Conservation (phyloP, 2,113 vertebrate genomes). For the Anarhynchus alexandrinus region DNA sequence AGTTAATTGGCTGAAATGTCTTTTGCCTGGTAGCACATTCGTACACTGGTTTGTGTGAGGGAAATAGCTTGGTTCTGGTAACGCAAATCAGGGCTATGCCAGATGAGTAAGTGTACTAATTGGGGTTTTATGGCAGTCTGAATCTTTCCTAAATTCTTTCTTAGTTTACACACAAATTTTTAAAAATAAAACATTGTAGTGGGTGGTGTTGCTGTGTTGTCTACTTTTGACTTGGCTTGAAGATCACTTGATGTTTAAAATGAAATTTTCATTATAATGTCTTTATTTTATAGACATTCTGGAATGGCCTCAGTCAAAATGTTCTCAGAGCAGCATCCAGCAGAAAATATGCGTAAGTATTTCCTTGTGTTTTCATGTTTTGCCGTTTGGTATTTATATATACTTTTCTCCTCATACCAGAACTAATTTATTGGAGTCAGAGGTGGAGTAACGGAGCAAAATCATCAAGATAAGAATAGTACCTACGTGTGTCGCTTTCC, state of each 20-base stretch:
- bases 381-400: background rate
- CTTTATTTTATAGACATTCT: slow-evolving; percentile 76
- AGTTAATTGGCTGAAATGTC: background rate
- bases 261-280: fast-evolving
- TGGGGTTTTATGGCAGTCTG: no score
- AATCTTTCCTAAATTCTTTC: fast-evolving
- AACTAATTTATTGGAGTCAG: background rate
- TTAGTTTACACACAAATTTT: background rate
- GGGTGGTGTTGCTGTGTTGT: no score
- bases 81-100: fast-evolving
- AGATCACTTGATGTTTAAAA: background rate
- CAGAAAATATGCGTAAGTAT: slow-evolving; percentile 89
- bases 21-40: fast-evolving
- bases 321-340: slow-evolving; percentile 78
- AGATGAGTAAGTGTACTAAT: no score
- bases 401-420: fast-evolving
- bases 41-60: fast-evolving
- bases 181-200: fast-evolving
- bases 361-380: background rate
- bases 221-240: background rate
- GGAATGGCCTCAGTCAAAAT: slow-evolving; percentile 84
- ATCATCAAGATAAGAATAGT: background rate
- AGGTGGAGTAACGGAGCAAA: background rate
- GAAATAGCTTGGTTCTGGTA: fast-evolving
- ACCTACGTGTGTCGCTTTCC: fast-evolving